phyloP scores from a whole-genome alignment of 2,888 invertebrate species.

The Chaitophorus viminalis region DNA sequence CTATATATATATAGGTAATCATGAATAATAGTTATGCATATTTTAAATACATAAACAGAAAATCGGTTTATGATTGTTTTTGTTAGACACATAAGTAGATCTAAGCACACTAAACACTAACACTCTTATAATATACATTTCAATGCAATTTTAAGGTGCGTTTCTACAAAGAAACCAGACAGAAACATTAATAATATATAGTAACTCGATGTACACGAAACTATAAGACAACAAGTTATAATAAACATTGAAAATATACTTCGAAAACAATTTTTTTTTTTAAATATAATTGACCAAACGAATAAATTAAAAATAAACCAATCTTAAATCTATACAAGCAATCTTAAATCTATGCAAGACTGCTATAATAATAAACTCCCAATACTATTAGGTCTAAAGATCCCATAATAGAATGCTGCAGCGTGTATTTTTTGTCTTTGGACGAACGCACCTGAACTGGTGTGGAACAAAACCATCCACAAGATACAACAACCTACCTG shows the following conservation, averaged over 20 bases:
- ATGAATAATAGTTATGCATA: constrained; percentile 31
- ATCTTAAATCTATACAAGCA: no score
- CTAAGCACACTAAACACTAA: background rate
- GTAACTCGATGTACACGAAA: background rate
- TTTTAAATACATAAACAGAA: constrained; percentile 9
- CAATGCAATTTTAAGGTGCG: constrained; percentile 36
- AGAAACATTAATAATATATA: background rate
- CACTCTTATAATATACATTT: background rate
- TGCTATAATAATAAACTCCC: no score
- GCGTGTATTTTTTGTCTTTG: constrained; percentile 50
- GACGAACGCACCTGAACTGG: constrained; percentile 58
- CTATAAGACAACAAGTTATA: background rate
- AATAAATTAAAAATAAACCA: constrained; percentile 34
- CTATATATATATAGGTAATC: background rate
- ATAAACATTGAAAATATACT: background rate
- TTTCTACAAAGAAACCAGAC: constrained; percentile 26
- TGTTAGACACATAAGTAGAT: constrained; percentile 1
- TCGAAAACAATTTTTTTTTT: background rate
- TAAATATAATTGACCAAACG: background rate
- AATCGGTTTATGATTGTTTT: constrained; percentile 23
- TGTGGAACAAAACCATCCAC: constrained; percentile 60
- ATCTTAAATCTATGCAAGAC: no score
- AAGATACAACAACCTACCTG: constrained; percentile 59
- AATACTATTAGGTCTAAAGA: constrained; percentile 7
- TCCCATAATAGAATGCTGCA: constrained; percentile 42